phyloP scores from a whole-genome alignment of 2,113 vertebrate species.

The Guaruba guarouba region DNA sequence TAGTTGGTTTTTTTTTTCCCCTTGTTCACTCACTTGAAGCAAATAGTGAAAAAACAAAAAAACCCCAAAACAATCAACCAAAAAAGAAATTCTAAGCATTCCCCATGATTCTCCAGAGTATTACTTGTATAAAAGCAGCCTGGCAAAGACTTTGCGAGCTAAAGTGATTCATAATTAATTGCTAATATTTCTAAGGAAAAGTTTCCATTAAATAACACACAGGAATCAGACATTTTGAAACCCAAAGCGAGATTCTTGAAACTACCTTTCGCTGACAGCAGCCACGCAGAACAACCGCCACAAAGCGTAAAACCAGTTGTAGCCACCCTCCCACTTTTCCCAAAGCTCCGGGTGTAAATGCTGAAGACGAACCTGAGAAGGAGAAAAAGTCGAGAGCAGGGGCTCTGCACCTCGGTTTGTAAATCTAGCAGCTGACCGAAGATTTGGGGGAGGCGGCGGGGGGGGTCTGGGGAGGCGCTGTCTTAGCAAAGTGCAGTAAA shows the following conservation, averaged over 20 bases:
- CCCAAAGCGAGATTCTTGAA: neutral
- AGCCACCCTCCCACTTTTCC: neutral
- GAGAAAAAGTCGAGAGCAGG: neutral
- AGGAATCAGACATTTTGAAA: neutral
- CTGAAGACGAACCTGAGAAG: neutral
- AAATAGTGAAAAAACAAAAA: neutral
- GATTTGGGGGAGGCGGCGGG: too few species aligned
- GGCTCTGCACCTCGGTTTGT: rapidly evolving
- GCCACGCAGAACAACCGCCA: neutral
- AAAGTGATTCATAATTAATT: neutral
- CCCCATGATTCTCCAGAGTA: neutral
- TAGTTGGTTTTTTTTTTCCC: neutral
- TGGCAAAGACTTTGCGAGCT: neutral
- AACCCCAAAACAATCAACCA: rapidly evolving
- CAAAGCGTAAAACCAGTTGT: neutral
- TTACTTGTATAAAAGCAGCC: neutral
- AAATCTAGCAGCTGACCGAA: neutral
- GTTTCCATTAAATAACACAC: neutral
- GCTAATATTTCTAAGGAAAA: constrained; percentile 14
- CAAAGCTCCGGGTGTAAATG: neutral
- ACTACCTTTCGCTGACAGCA: neutral
- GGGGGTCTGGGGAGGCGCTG: neutral
- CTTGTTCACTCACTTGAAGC: neutral
- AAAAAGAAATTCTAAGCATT: neutral
- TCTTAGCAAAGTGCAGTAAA: neutral